Base-by-base conservation (phyloP, 2,113 vertebrate genomes). In the human region DNA sequence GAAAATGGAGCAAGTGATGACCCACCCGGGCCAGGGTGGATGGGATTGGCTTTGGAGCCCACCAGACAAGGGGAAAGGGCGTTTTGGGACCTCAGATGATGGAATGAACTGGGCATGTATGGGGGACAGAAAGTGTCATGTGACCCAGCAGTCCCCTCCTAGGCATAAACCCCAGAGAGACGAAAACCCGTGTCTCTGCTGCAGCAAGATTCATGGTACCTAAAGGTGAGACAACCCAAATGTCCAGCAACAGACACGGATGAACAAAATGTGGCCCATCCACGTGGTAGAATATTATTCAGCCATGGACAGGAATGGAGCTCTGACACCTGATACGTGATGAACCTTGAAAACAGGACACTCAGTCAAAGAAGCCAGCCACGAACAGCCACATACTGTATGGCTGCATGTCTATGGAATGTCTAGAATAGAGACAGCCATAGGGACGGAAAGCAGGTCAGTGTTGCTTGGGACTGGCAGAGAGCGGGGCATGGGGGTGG, bases 161-260 rank as follows among this genome's bases (percentile, higher is more conserved):
- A 20, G 48, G 48, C 18, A 1, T 4, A 0, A 12, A 2, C 38
- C 2, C 43, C 12, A 38, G 78, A 59, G 57, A 76, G 76, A 6
- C 6, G 40, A 20, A 70, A 32, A 38, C 35, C 75, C 17, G 10
- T 55, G 75, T 50, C 40, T 11, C 25, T 17, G 13, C 12, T 27
- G 27, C 16, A 11, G 10, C 0, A 0, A 6, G 64, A 4, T n/a
- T n/a, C n/a, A 0, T 9, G 22, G 8, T 14, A 40, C 17, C 10
- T 27, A 13, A 14, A 73, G 91, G 57, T 32, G 68, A 45, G 38
- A 16, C n/a, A 27, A 4, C n/a, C 45, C 18, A 32, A 2, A 18
- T 38, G 22, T 17, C 22, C 8, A 14, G 50, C 27, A 12, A 3
- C 12, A 8, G 79, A 22, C 1, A 8, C 0, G 0, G 7, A 7